Percentiles rank a stretch among this genome's conserved stretches.
Conservation (phyloP, 2,797 vertebrate species). For the Otolemur crassicaudatus region DNA sequence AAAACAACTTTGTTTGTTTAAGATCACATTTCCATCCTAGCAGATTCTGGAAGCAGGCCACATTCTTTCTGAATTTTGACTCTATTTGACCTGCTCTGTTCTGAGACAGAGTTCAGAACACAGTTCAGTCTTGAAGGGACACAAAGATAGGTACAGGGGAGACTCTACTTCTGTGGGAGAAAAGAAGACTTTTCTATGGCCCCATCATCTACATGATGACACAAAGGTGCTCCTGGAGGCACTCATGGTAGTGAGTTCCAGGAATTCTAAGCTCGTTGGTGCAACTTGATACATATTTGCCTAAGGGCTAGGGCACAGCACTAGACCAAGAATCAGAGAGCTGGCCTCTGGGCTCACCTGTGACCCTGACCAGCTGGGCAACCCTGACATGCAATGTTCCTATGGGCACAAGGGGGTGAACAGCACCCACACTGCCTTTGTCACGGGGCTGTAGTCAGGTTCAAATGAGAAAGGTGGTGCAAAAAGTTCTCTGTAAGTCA, state of each 20-base stretch:
- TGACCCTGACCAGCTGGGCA: not conserved
- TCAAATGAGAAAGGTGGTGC: not conserved
- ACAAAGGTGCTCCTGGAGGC: not conserved
- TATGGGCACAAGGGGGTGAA: accelerated
- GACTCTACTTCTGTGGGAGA: not conserved
- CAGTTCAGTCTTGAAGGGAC: not conserved
- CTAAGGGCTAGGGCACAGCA: not conserved
- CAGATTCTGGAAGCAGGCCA: not conserved
- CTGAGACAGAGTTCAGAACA: constrained; percentile 31
- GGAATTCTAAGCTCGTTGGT: not conserved
- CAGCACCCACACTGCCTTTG: not conserved
- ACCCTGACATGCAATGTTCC: not conserved
- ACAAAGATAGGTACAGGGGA: not conserved
- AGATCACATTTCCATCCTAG: not conserved
- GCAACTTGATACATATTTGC: not conserved
- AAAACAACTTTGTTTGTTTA: not conserved
- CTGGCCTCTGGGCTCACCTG: not conserved
- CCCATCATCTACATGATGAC: not conserved
- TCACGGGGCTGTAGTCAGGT: not conserved
- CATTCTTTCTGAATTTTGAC: not conserved
- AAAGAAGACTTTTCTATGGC: not conserved
- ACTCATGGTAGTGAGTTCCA: not conserved
- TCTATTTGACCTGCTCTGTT: not conserved
- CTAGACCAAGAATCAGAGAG: not conserved
- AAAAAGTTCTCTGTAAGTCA: not conserved